phyloP scores from a whole-genome alignment of 2,888 invertebrate species.

The Amphipoea oculea region DNA sequence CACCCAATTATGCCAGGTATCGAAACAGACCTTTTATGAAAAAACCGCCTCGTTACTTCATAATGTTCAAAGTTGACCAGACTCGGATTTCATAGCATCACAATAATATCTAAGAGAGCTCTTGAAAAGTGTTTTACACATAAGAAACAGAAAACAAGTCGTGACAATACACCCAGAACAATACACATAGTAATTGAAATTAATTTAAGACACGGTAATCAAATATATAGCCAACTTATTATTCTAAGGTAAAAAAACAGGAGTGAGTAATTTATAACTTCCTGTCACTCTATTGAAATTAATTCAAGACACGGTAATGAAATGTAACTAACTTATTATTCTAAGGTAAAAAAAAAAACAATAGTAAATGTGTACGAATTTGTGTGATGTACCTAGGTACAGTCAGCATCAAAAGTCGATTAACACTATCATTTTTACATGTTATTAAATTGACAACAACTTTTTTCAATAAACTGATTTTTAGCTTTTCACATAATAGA shows the following conservation, averaged over 20 bases:
- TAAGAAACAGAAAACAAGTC: too few species aligned
- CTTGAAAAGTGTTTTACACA: too few species aligned
- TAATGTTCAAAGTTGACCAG: not conserved
- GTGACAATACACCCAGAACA: not conserved
- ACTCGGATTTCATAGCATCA: too few species aligned
- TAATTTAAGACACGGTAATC: not conserved
- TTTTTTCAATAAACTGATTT: too few species aligned
- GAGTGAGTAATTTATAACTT: not conserved
- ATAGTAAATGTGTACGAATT: too few species aligned
- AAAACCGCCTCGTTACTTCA: not conserved
- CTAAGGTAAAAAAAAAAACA: not conserved
- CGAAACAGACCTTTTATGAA: not conserved
- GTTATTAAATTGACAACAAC: too few species aligned
- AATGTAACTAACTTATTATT: slow-evolving; percentile 13
- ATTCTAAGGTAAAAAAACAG: not conserved
- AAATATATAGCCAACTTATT: slow-evolving; percentile 5
- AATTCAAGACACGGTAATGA: not conserved
- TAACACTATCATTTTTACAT: too few species aligned
- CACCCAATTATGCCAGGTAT: not conserved
- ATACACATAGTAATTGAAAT: slow-evolving; percentile 14
- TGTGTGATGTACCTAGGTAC: too few species aligned
- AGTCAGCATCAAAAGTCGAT: too few species aligned
- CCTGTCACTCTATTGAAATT: too few species aligned
- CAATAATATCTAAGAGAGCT: too few species aligned
- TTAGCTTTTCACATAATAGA: too few species aligned